Percentiles rank a stretch among this genome's conserved stretches.
Conservation (phyloP, 2,888 invertebrate species). For the Amphipoea oculea region DNA sequence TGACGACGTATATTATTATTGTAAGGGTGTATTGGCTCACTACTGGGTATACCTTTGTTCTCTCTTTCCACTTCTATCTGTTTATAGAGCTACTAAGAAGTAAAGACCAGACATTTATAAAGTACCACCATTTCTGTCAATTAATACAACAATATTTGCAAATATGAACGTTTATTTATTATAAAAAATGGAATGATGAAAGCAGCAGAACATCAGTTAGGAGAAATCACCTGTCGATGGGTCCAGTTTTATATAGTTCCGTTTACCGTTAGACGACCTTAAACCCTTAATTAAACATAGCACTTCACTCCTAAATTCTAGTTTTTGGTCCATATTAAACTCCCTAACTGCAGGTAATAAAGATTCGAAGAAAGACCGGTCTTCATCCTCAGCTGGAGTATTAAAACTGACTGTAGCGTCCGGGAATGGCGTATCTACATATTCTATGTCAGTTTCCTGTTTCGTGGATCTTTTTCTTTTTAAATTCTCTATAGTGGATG, state of each 20-base stretch:
- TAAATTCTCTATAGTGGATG: constrained; percentile 72
- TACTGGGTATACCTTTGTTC: neutral
- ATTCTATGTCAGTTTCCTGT: constrained; percentile 73
- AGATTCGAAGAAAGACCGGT: constrained; percentile 83
- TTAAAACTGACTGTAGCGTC: constrained; percentile 69
- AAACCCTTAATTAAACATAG: constrained; percentile 79
- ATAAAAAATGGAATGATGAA: constrained; percentile 59
- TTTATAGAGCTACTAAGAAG: neutral
- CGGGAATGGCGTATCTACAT: constrained; percentile 75
- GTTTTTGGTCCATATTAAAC: constrained; percentile 82
- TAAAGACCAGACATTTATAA: neutral
- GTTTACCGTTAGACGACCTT: constrained; percentile 67
- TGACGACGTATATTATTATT: neutral
- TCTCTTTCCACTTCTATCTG: neutral
- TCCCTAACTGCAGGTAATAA: constrained; percentile 81
- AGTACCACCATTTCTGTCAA: neutral
- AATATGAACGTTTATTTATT: constrained; percentile 54
- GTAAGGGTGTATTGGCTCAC: neutral
- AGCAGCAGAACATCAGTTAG: constrained; percentile 37
- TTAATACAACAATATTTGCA: constrained; percentile 24
- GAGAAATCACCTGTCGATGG: constrained; percentile 63
- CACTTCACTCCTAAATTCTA: constrained; percentile 82
- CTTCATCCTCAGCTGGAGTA: constrained; percentile 77
- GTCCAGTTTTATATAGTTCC: constrained; percentile 68
- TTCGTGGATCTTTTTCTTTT: constrained; percentile 71